These are phyloP conservation scores for Rana temporaria DNA, from an alignment of 2,113 vertebrate species.

Conservation along the genomic window DNA sequence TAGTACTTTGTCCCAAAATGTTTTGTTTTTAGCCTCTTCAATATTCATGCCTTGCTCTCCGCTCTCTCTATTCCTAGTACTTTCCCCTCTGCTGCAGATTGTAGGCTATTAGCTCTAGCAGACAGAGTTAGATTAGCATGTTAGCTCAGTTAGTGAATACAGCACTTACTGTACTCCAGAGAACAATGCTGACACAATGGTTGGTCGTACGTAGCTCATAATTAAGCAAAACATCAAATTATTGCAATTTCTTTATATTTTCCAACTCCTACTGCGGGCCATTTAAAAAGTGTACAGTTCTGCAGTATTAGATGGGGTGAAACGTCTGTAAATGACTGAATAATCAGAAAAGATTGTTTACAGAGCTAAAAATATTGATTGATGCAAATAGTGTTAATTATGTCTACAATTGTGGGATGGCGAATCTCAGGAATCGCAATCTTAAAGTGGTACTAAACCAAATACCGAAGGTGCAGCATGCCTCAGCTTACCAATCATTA, in stretches of 20 bases:
- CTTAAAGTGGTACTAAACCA: no score
- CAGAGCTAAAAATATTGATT: background rate
- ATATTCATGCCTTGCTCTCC: background rate
- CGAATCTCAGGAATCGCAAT: no score
- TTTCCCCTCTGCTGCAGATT: background rate
- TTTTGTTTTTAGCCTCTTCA: background rate
- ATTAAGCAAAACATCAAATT: constrained; percentile 34
- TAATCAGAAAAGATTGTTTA: constrained; percentile 14
- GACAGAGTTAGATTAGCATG: constrained; percentile 8
- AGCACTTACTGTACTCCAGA: constrained; percentile 18
- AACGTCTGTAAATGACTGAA: constrained; percentile 17
- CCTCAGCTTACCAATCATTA: no score
- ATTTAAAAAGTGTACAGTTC: constrained; percentile 1
- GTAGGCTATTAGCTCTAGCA: constrained; percentile 6
- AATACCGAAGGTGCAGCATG: no score
- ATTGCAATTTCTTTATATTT: constrained; percentile 36
- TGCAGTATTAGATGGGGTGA: background rate
- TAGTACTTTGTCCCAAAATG: background rate
- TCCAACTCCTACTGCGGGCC: background rate
- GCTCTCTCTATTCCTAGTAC: constrained; percentile 3
- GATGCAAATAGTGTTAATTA: background rate
- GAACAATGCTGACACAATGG: constrained; percentile 43
- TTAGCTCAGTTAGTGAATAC: constrained; percentile 21
- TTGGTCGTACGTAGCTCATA: constrained; percentile 28
- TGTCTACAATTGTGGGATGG: background rate